Percentiles rank a stretch among this genome's conserved stretches.
Conservation (phyloP, 2,113 vertebrate species). For the Stictonetta naevosa region DNA sequence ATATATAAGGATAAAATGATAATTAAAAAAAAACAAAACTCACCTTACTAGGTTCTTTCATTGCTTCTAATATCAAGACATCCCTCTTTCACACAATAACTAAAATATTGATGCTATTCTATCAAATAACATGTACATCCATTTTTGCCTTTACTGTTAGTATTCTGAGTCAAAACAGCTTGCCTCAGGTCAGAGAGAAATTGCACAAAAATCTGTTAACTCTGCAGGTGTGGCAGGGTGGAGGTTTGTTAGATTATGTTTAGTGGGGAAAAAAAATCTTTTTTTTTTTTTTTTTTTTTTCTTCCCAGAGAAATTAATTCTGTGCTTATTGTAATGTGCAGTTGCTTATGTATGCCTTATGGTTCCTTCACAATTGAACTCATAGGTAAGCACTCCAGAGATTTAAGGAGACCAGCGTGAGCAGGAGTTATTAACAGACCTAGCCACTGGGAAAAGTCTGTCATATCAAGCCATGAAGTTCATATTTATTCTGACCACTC, state of each 20-base stretch:
- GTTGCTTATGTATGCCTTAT: neutral
- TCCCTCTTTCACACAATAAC: neutral
- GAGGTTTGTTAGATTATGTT: neutral
- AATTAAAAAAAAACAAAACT: too few species aligned
- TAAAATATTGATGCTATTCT: neutral
- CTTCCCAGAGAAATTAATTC: neutral
- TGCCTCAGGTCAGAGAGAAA: neutral
- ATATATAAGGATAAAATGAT: accelerated
- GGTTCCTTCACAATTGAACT: neutral
- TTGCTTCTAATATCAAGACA: neutral
- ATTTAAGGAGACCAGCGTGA: neutral
- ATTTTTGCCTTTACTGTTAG: neutral
- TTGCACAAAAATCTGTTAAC: neutral
- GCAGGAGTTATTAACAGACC: neutral
- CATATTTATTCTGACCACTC: neutral
- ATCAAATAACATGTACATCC: neutral
- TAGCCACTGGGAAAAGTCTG: conserved; percentile 17
- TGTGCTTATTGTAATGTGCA: neutral
- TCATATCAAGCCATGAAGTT: neutral
- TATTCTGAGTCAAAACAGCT: neutral
- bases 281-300: neutral
- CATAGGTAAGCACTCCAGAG: neutral
- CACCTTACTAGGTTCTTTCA: neutral
- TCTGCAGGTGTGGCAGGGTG: neutral
- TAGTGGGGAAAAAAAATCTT: neutral